These are phyloP conservation scores for Anableps anableps DNA, from an alignment of 2,797 vertebrate species.

Conservation along the genomic window DNA sequence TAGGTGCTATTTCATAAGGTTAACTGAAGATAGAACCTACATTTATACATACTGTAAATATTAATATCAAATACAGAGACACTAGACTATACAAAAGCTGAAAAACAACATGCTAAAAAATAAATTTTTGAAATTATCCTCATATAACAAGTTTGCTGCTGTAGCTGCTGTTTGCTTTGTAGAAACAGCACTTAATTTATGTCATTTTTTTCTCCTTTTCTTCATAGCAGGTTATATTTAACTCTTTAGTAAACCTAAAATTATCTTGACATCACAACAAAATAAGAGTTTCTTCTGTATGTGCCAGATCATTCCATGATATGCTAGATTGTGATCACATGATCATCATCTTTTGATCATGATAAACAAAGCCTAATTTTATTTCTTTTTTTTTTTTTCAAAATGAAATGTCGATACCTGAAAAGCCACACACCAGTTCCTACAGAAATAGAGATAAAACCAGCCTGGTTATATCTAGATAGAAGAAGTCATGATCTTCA, in stretches of 20 bases:
- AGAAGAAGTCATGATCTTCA: background rate
- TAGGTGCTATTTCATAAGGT: conserved; percentile 34
- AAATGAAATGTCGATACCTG: background rate
- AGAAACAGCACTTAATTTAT: background rate
- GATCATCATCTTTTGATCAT: background rate
- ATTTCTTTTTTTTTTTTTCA: background rate
- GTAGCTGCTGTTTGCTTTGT: background rate
- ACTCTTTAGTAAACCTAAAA: background rate
- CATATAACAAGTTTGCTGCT: background rate
- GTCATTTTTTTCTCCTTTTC: background rate
- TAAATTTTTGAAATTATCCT: background rate
- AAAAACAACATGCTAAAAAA: background rate
- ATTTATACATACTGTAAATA: background rate
- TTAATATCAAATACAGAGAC: background rate
- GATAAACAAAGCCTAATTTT: background rate
- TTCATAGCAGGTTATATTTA: background rate
- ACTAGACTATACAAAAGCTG: background rate
- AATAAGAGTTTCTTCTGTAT: background rate
- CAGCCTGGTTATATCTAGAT: background rate
- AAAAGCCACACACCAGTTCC: background rate
- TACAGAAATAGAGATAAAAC: background rate
- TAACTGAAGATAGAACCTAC: conserved; percentile 30
- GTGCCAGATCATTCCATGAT: background rate
- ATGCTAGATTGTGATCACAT: background rate
- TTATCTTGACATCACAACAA: background rate